phyloP scores from a whole-genome alignment of 23 tunicate species.

The Diplosoma virens region DNA sequence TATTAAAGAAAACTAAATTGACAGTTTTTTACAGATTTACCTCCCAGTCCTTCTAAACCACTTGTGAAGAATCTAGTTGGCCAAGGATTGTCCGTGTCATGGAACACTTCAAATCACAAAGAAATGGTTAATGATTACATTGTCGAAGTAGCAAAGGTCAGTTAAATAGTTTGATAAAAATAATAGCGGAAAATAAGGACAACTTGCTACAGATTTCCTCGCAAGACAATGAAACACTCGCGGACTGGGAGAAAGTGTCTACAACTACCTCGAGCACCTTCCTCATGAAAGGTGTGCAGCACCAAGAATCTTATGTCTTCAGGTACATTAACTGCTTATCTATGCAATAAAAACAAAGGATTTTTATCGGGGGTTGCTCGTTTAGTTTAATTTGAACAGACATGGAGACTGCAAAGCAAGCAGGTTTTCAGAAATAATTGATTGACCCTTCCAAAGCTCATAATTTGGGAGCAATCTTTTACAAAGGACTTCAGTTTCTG shows the following conservation, averaged over 20 bases:
- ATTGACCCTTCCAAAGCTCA: too few species aligned
- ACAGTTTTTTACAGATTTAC: constrained; percentile 5
- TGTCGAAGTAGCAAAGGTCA: not conserved
- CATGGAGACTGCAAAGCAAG: too few species aligned
- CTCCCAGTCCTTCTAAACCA: not conserved
- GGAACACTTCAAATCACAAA: not conserved
- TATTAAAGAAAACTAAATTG: not conserved
- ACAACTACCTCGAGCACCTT: not conserved
- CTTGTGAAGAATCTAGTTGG: not conserved
- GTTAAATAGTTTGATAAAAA: not conserved
- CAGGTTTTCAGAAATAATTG: too few species aligned
- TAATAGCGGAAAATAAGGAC: not conserved
- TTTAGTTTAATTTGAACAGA: too few species aligned
- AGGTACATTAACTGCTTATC: too few species aligned
- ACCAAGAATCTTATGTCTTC: too few species aligned
- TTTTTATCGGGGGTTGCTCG: too few species aligned
- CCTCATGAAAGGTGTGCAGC: not conserved
- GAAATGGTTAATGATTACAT: not conserved
- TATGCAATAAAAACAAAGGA: too few species aligned
- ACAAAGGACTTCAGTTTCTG: too few species aligned
- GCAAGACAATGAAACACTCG: not conserved
- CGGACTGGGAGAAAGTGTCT: not conserved
- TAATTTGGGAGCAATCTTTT: too few species aligned
- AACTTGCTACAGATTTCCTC: not conserved
- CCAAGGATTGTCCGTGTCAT: not conserved